phyloP scores from a whole-genome alignment of 2,888 invertebrate genomes.

The Suillia variegata region DNA sequence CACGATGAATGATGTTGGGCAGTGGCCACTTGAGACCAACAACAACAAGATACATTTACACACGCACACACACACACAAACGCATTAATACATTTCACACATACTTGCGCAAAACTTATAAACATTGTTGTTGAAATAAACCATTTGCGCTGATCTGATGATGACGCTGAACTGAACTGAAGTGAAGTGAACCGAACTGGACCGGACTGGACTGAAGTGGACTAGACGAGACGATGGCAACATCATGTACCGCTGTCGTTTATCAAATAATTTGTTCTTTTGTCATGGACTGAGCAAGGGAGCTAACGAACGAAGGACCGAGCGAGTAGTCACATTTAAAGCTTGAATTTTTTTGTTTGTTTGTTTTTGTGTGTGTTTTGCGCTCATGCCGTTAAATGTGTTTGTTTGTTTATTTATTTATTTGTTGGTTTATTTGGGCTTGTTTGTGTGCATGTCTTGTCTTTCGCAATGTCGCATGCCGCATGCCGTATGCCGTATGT shows the following conservation, averaged over 20 bases:
- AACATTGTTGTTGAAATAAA: background rate
- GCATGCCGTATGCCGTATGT: too few species aligned
- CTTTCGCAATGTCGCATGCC: too few species aligned
- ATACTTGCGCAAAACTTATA: background rate
- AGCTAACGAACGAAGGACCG: constrained; percentile 4
- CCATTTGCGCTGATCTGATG: background rate
- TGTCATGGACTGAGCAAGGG: too few species aligned
- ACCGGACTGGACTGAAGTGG: too few species aligned
- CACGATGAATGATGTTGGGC: background rate
- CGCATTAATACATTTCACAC: background rate
- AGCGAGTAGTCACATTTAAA: too few species aligned
- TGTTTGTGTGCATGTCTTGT: background rate
- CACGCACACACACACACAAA: background rate
- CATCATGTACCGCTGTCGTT: constrained; percentile 16
- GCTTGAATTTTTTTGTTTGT: too few species aligned
- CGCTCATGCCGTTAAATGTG: background rate
- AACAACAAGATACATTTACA: background rate
- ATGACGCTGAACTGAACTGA: too few species aligned
- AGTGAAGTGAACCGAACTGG: too few species aligned
- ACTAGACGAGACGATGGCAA: too few species aligned
- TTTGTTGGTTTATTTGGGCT: background rate
- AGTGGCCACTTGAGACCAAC: background rate
- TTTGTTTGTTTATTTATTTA: background rate
- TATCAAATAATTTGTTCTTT: constrained; percentile 23
- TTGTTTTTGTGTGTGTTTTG: background rate